Percentiles rank a stretch among this genome's conserved stretches.
Conservation (phyloP, 2,888 invertebrate genomes). For the Oeneis ivallda region DNA sequence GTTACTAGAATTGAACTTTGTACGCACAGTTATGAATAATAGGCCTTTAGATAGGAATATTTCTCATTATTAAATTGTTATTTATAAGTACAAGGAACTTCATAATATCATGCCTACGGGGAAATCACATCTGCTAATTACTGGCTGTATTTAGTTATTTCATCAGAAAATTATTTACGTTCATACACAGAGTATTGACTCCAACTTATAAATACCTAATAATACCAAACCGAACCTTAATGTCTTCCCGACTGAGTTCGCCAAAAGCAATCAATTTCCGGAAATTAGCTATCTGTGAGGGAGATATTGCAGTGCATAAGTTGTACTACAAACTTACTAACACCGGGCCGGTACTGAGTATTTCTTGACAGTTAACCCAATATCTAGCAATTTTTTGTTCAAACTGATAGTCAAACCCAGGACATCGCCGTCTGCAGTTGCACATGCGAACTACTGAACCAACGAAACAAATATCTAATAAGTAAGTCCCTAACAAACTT, state of each 20-base stretch:
- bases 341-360: too few species aligned
- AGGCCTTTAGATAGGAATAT: constrained; percentile 10
- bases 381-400: too few species aligned
- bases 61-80: constrained; percentile 1
- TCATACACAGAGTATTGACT: not conserved
- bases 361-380: too few species aligned
- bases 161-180: constrained; percentile 1
- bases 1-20: constrained; percentile 1
- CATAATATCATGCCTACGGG: constrained; percentile 2
- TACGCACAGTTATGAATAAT: constrained; percentile 2
- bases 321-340: too few species aligned
- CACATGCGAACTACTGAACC: too few species aligned
- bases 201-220: not conserved
- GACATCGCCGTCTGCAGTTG: too few species aligned
- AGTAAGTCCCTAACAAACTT: not conserved
- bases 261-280: too few species aligned
- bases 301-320: too few species aligned
- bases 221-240: not conserved
- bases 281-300: too few species aligned
- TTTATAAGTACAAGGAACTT: constrained; percentile 10
- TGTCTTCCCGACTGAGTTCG: too few species aligned
- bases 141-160: not conserved
- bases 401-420: too few species aligned
- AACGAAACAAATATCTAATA: too few species aligned
- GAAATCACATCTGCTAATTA: constrained; percentile 11